Evolutionary conservation across 2,888 invertebrate species (phyloP).

Genomic region (Caenorhabditis imperialis): DNA sequence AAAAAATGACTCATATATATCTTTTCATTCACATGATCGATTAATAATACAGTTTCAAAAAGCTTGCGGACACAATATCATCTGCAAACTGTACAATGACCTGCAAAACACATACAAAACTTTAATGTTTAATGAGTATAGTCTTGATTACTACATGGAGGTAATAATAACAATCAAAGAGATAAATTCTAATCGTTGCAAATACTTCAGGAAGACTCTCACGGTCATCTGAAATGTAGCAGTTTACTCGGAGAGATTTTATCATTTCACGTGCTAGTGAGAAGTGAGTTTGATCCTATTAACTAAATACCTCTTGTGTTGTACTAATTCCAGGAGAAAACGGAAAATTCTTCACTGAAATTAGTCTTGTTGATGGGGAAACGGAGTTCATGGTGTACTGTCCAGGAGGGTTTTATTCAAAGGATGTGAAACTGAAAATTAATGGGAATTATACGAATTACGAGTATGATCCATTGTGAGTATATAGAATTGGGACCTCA

Average conservation of each 20-base stretch:
- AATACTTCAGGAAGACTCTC: conserved; percentile 1
- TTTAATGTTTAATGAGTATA: background rate
- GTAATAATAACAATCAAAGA: background rate
- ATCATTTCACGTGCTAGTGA: conserved; percentile 2
- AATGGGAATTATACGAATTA: conserved; percentile 1
- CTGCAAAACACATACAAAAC: background rate
- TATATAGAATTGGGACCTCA: background rate
- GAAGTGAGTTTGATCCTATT: background rate
- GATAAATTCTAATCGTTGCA: background rate
- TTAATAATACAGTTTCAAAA: background rate
- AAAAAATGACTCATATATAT: too few relatives aligned
- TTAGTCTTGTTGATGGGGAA: background rate
- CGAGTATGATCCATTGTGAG: conserved; percentile 40
- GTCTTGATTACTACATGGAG: conserved; percentile 3
- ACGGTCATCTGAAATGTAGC: conserved; percentile 1
- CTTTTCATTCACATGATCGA: background rate
- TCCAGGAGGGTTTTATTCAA: conserved; percentile 9
- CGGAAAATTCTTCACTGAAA: conserved; percentile 6
- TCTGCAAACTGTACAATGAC: conserved; percentile 11
- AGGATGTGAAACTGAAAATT: conserved; percentile 2
- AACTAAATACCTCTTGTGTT: too few relatives aligned
- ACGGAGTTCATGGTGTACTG: conserved; percentile 1
- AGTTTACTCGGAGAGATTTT: background rate
- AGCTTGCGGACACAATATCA: conserved; percentile 13
- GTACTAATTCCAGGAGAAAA: background rate